A percentile compares a stretch with the other conserved stretches of the same genome.
Conservation (phyloP, 2,797 vertebrate genomes). For the Telmatherina bonti region DNA sequence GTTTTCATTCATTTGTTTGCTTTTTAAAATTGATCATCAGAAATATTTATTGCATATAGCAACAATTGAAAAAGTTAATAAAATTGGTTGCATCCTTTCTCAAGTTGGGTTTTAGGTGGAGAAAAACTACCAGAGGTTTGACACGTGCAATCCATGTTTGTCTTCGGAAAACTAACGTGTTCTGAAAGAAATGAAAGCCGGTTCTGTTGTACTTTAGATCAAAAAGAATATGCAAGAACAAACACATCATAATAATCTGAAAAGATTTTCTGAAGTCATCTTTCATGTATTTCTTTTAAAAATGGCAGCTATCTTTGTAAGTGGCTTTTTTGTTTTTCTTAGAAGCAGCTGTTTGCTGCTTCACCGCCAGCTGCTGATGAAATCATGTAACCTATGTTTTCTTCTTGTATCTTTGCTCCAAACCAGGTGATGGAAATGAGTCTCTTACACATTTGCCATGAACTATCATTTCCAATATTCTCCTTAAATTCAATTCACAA, state of each 20-base stretch:
- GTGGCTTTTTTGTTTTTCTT: background rate
- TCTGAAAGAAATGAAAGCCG: background rate
- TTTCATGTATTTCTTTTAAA: too few relatives aligned
- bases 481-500: background rate
- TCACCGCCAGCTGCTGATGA: background rate
- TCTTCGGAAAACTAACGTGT: background rate
- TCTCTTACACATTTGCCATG: background rate
- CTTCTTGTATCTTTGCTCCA: background rate
- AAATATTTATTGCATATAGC: too few relatives aligned
- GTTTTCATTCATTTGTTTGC: too few relatives aligned
- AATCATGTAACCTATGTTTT: background rate
- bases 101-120: background rate
- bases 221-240: background rate
- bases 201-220: background rate
- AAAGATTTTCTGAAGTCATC: too few relatives aligned
- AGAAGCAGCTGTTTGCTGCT: background rate
- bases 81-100: too few relatives aligned
- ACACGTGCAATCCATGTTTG: background rate
- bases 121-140: background rate
- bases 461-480: background rate
- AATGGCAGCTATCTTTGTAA: background rate
- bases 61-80: too few relatives aligned
- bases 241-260: too few relatives aligned
- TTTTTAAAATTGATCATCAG: too few relatives aligned
- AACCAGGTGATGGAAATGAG: background rate